Evolutionary conservation across 2,888 invertebrate genomes (phyloP).

Genomic region (Penaeus monodon): DNA sequence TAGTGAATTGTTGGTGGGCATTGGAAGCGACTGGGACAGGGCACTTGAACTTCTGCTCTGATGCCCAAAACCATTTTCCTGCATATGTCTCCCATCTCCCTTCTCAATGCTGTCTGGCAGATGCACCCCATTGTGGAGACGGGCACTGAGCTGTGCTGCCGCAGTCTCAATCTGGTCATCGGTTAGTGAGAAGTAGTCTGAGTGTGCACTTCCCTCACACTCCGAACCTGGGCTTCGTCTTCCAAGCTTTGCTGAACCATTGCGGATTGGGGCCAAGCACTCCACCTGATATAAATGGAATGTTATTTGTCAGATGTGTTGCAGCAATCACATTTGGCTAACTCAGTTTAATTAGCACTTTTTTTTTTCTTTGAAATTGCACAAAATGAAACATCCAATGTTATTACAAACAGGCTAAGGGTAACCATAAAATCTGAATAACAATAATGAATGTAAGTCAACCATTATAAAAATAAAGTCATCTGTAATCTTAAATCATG

Average conservation of each 20-base stretch:
- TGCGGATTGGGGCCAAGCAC: constrained; percentile 13
- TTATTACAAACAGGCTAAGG: no score
- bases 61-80: background rate
- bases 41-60: background rate
- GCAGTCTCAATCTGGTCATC: constrained; percentile 51
- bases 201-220: constrained; percentile 60
- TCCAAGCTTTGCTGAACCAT: constrained; percentile 23
- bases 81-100: background rate
- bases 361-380: no score
- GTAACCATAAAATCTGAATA: no score
- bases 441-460: no score
- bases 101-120: background rate
- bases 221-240: constrained; percentile 29
- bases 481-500: background rate
- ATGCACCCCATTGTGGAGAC: background rate
- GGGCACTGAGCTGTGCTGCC: no score
- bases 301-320: background rate
- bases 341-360: no score
- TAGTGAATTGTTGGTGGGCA: no score
- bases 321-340: background rate
- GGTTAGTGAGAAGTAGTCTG: constrained; percentile 63
- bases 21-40: no score
- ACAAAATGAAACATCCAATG: no score
- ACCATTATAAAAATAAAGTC: no score
- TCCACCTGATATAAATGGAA: constrained; percentile 8